Base-by-base conservation (phyloP, 1,140 invertebrate species). In the Lepidurus packardi region DNA sequence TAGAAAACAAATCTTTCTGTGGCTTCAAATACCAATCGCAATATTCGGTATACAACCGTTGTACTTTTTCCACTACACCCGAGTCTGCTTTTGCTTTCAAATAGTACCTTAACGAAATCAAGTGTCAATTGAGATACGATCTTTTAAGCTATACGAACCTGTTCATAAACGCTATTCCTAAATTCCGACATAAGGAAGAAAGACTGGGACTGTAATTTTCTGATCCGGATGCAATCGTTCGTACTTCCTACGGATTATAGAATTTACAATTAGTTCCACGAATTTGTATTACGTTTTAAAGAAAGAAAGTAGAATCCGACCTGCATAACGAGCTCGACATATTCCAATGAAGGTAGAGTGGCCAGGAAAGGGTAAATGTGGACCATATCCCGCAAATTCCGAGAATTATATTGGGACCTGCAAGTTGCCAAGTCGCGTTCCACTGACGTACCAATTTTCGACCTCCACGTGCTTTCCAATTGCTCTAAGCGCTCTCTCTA, bases 151-250 rank as follows among this genome's bases (percentile, higher is more conserved):
- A 44, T 34, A n/a, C 16, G 24, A 77, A 85, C 82, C 88, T 88
- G 21, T 85, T 82, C 82, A 88, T 90, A 25, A 93, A 90, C 84
- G 90, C 88, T n/a, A 85, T 83, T 25, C 94, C 94, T 0, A 96
- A 82, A n/a, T 89, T 85, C 80, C 85, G 85, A 82, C 92, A 90
- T 11, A 96, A 84, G 45, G 88, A 82, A 75, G 84, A 86, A 3
- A 91, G 85, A 4, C 89, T 89, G 0, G 90, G 91, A 84, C 93
- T 95, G 84, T 91, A 96, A 0, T 89, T 90, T 82, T 94, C 92
- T 0, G 93, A 94, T 2, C 90, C 91, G 81, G 91, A 87, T 0
- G 90, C 89, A 16, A 95, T 81, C 79, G 89, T 89, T 77, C 85
- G 86, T 7, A 93, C 87, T 85, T 94, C 92, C 83, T 65, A 16